Conservation (phyloP, 2,797 vertebrate genomes). For the Heliangelus exortis region DNA sequence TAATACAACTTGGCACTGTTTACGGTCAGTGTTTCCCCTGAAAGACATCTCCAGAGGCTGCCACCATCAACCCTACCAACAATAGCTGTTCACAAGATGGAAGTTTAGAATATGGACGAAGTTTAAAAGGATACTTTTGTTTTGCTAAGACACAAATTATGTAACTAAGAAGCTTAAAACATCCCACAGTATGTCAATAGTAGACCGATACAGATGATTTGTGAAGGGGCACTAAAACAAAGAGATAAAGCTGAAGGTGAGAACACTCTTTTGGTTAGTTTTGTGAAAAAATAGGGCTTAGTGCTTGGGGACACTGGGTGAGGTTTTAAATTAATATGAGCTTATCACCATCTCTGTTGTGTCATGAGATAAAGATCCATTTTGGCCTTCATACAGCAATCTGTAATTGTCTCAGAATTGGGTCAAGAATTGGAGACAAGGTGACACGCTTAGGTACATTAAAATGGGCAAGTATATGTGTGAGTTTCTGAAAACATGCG, state of each 20-base stretch:
- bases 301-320: neutral
- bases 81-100: neutral
- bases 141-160: neutral
- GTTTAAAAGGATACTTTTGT: neutral
- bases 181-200: neutral
- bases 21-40: neutral
- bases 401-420: neutral
- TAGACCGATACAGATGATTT: neutral
- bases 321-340: neutral
- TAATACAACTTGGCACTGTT: neutral
- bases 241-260: neutral
- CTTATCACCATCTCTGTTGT: neutral
- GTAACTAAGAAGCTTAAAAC: neutral
- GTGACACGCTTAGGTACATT: rapidly evolving
- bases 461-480: neutral
- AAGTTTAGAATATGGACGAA: neutral
- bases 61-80: neutral
- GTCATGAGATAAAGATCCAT: neutral
- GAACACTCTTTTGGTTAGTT: neutral
- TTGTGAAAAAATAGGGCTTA: neutral
- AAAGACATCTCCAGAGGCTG: neutral
- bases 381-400: neutral
- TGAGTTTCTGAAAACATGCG: neutral
- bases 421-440: neutral
- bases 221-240: neutral